A percentile compares a stretch with the other conserved stretches of the same genome.
Conservation (phyloP, 2,888 invertebrate species). For the Limnephilus marmoratus region DNA sequence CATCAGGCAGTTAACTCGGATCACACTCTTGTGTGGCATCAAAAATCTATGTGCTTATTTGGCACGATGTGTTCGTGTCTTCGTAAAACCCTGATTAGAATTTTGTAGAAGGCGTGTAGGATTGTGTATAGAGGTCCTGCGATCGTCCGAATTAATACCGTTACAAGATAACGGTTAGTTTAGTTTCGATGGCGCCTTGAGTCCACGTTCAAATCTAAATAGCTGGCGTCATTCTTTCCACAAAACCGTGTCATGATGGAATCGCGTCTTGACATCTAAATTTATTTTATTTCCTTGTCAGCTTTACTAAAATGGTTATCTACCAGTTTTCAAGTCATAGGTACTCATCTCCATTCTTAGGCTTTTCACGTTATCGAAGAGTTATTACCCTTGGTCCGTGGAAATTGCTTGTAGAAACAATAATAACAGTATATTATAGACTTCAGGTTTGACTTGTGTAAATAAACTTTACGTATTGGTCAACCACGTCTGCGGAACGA, state of each 20-base stretch:
- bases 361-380: not conserved
- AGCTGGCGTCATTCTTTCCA: not conserved
- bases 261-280: not conserved
- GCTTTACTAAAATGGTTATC: not conserved
- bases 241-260: not conserved
- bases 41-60: not conserved
- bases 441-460: not conserved
- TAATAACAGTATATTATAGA: too few relatives aligned
- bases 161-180: not conserved
- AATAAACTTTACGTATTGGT: not conserved
- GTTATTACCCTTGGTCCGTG: not conserved
- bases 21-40: not conserved
- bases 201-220: not conserved
- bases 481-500: not conserved
- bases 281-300: not conserved
- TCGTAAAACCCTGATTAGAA: not conserved
- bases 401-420: not conserved
- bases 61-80: not conserved
- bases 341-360: not conserved
- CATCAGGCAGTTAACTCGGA: too few relatives aligned
- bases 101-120: not conserved
- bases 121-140: not conserved
- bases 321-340: not conserved
- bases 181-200: not conserved
- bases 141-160: not conserved